Evolutionary conservation across 2,113 vertebrate genomes (phyloP), one percentile per base, ranked within the genome.

Genomic region (Microcebus murinus): DNA sequence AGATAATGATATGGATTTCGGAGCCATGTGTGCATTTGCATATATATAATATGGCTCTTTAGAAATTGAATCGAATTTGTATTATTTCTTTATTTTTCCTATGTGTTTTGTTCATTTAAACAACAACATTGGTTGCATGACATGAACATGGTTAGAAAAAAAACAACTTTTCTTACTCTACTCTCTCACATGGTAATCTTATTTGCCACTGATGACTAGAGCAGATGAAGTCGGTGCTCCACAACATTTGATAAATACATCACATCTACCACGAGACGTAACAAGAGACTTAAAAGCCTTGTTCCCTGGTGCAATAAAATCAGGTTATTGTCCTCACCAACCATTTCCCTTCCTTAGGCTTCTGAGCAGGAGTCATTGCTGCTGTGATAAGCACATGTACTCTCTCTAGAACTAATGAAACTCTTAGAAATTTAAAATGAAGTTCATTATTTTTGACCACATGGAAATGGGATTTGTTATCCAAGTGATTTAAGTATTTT

Each of bases 131-230:
- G 59, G 12, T 95, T 94, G 96, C 73, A 50, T 88, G 92, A 12
- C 79, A 97, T 95, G 95, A 87, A 85, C 88, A 42, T 52, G 76
- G 13, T 97, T 94, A 94, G 73, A 71, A 93, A 86, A 86, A 86
- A 76, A 13, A 0, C 23, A 55, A 27, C n/a, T 27, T 25, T 18
- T 84, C 87, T 71, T 96, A 67, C 83, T 96, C 87, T 90, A 4
- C 65, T 96, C 93, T 97, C 91, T 97, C 83, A 68, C 81, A 50
- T 96, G 93, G 87, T 90, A 91, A 86, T 1, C 9, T 94, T 97
- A 50, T 94, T 98, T 95, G 97, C 86, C 45, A 17, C 79, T 97
- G 92, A 96, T 97, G 94, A 92, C 96, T 94, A 92, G 74, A 85
- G 55, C 96, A 95, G 90, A 95, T 81, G 94, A 97, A 90, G 4